These are phyloP conservation scores for Melipona beecheii DNA, from an alignment of 2,888 invertebrate genomes.

Conservation along the genomic window DNA sequence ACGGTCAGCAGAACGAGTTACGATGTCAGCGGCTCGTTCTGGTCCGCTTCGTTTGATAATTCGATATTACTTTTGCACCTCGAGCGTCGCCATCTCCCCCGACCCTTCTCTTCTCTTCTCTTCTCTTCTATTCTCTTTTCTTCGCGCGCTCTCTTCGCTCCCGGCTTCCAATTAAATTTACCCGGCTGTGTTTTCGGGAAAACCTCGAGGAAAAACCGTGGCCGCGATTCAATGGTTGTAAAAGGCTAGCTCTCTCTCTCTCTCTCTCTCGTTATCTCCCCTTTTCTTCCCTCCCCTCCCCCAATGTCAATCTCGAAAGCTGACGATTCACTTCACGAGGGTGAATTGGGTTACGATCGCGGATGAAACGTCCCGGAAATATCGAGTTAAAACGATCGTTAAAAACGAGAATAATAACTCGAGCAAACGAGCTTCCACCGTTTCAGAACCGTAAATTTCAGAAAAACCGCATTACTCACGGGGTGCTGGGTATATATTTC, in stretches of 20 bases:
- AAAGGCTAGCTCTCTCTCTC: not conserved
- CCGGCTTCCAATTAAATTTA: constrained; percentile 65
- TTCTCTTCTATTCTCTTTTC: constrained; percentile 30
- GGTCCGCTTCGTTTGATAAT: constrained; percentile 69
- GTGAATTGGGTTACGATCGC: not conserved
- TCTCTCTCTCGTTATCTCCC: not conserved
- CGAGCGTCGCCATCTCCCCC: not conserved
- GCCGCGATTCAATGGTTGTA: constrained; percentile 11
- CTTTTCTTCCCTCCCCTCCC: not conserved
- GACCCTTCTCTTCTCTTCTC: constrained; percentile 10
- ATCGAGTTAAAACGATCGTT: not conserved
- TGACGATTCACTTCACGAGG: constrained; percentile 6
- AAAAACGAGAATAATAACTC: no score
- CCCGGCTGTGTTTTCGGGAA: constrained; percentile 55
- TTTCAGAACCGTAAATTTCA: no score
- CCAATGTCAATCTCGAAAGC: constrained; percentile 29
- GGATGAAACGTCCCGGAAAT: not conserved
- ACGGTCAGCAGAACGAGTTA: constrained; percentile 66
- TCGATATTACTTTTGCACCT: constrained; percentile 46
- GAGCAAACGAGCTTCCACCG: no score
- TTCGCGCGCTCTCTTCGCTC: constrained; percentile 14
- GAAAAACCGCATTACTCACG: no score
- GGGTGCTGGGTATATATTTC: no score
- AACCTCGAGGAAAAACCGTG: constrained; percentile 11
- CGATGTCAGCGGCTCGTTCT: constrained; percentile 68